phyloP scores from a whole-genome alignment of 2,113 vertebrate genomes.

The Sturnus vulgaris region DNA sequence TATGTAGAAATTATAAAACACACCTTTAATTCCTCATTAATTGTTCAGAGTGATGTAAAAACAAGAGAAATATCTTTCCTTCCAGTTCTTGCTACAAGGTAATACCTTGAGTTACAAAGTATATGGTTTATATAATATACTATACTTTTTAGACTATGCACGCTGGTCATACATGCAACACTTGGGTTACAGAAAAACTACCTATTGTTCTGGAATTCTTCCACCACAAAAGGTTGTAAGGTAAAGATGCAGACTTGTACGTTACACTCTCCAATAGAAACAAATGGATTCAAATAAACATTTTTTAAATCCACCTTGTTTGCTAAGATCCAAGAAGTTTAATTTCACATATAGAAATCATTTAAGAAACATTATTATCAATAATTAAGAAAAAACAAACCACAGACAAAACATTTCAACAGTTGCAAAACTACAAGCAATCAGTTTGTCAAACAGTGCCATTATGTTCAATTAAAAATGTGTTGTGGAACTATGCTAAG shows the following conservation, averaged over 20 bases:
- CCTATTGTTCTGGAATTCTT: not conserved
- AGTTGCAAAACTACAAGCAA: not conserved
- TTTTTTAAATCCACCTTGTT: not conserved
- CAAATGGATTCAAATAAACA: not conserved
- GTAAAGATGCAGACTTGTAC: not conserved
- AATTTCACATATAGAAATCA: not conserved
- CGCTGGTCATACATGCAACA: not conserved
- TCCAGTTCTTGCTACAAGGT: not conserved
- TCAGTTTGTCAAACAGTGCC: not conserved
- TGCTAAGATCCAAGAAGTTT: not conserved
- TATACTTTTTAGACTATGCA: not conserved
- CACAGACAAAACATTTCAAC: not conserved
- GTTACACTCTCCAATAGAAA: not conserved
- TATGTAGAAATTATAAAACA: conserved; percentile 31
- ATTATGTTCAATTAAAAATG: not conserved
- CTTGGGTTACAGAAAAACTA: not conserved
- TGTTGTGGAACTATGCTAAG: not conserved
- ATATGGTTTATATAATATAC: not conserved
- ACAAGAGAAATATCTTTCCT: not conserved
- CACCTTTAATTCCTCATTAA: not conserved
- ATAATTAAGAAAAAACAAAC: not conserved
- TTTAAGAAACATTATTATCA: not conserved
- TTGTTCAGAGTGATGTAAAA: not conserved
- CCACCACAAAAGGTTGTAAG: not conserved
- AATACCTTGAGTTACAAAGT: not conserved